These are phyloP conservation scores for Chondrosia reniformis DNA, from an alignment of 37 sponge, comb jelly and placozoan genomes.

Conservation along the genomic window DNA sequence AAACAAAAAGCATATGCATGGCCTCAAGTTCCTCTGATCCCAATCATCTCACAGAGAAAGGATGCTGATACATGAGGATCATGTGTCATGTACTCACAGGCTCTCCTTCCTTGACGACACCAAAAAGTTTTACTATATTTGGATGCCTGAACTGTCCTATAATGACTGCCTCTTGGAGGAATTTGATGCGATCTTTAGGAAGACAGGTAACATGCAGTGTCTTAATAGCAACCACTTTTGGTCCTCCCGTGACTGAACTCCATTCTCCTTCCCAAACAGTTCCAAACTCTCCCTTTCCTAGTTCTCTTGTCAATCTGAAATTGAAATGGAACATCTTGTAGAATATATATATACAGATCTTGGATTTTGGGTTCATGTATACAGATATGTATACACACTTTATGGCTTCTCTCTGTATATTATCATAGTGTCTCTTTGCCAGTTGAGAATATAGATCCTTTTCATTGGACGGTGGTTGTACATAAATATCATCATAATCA, in stretches of 20 bases:
- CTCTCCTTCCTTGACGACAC: conserved; percentile 54
- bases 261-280: conserved; percentile 44
- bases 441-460: conserved; percentile 50
- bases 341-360: not conserved
- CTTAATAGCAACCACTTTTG: conserved; percentile 50
- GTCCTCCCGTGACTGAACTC: not conserved
- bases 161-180: conserved; percentile 73
- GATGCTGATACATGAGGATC: not conserved
- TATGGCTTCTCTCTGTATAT: conserved; percentile 32
- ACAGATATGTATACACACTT: conserved; percentile 42
- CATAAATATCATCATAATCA: conserved; percentile 25
- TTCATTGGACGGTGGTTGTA: conserved; percentile 47
- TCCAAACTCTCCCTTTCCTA: conserved; percentile 68
- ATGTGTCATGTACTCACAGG: conserved; percentile 42
- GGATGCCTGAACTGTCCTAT: conserved; percentile 72
- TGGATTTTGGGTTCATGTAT: too few relatives aligned
- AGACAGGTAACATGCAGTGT: conserved; percentile 5
- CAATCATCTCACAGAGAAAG: too few relatives aligned
- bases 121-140: conserved; percentile 52
- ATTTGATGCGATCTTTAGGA: conserved; percentile 35
- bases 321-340: not conserved
- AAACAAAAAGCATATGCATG: too few relatives aligned
- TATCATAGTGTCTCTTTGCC: conserved; percentile 45
- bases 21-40: too few relatives aligned
- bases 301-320: not conserved